These are phyloP conservation scores for Orthosia gothica DNA, from an alignment of 2,888 invertebrate genomes.

Conservation along the genomic window DNA sequence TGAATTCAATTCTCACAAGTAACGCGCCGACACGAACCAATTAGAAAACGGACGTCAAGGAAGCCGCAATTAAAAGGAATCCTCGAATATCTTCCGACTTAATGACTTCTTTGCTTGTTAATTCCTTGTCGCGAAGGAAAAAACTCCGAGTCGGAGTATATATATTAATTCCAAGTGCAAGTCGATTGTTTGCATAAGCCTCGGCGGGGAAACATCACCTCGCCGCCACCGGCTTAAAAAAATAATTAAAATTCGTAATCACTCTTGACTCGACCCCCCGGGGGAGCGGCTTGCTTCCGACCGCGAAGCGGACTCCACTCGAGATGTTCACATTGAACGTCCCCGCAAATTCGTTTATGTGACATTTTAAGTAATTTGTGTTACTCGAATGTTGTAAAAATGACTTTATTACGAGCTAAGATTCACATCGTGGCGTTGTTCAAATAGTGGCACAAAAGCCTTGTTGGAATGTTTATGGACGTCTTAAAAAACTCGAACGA, in stretches of 20 bases:
- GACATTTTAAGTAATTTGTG: conserved; percentile 78
- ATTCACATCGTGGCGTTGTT: conserved; percentile 76
- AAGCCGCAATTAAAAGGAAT: conserved; percentile 91
- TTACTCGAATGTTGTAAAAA: conserved; percentile 81
- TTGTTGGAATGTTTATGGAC: conserved; percentile 85
- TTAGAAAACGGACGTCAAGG: conserved; percentile 88
- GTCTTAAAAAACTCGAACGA: conserved; percentile 85
- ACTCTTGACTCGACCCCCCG: conserved; percentile 89
- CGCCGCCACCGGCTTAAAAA: conserved; percentile 91
- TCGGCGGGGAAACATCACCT: conserved; percentile 90
- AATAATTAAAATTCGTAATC: conserved; percentile 92
- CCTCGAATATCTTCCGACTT: conserved; percentile 90
- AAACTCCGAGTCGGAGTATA: conserved; percentile 88
- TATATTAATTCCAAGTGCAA: conserved; percentile 92
- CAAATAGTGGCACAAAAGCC: conserved; percentile 83
- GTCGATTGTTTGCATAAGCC: conserved; percentile 92
- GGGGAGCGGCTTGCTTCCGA: conserved; percentile 82
- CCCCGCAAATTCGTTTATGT: conserved; percentile 80
- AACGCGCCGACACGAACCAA: conserved; percentile 88
- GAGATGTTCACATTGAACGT: conserved; percentile 73
- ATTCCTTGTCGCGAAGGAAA: conserved; percentile 91
- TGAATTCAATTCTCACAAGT: conserved; percentile 81
- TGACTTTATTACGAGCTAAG: conserved; percentile 82
- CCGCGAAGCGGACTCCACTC: conserved; percentile 73
- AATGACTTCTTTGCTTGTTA: conserved; percentile 92